Conservation (phyloP, 1,140 invertebrate species). For the Nomia melanderi region DNA sequence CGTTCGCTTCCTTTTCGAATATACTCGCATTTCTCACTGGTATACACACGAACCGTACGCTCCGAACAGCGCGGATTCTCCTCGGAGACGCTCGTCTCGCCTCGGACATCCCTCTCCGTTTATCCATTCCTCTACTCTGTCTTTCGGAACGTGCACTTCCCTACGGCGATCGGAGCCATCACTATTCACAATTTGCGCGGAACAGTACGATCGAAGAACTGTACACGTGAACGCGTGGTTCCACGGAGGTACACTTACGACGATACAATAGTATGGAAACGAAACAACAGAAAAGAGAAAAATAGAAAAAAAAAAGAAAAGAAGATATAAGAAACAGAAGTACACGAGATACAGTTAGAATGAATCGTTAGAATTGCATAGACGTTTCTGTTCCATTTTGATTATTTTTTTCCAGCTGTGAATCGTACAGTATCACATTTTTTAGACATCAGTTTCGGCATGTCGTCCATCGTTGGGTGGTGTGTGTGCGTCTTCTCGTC, state of each 20-base stretch:
- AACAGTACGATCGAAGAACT: conserved; percentile 46
- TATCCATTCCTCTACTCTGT: no score
- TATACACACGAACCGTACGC: conserved; percentile 67
- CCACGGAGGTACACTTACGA: no score
- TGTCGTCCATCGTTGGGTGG: conserved; percentile 32
- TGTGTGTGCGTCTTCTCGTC: conserved; percentile 37
- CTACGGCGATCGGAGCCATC: conserved; percentile 72
- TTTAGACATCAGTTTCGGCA: conserved; percentile 63
- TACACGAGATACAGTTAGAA: no score
- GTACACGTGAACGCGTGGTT: conserved; percentile 29
- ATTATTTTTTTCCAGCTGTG: conserved; percentile 63
- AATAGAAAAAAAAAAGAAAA: no score
- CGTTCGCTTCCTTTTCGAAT: conserved; percentile 40
- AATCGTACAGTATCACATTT: conserved; percentile 63
- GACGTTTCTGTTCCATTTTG: conserved; percentile 56
- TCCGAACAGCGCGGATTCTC: conserved; percentile 55
- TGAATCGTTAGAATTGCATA: conserved; percentile 50
- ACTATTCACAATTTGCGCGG: conserved; percentile 64
- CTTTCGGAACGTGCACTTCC: conserved; percentile 76
- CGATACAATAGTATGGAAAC: no score
- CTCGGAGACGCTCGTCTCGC: conserved; percentile 54
- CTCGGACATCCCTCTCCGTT: no score
- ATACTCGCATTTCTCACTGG: conserved; percentile 60
- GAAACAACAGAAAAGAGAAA: conserved; percentile 15
- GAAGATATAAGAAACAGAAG: no score